Base-by-base conservation (phyloP, 2,113 vertebrate species). In the Dasyurus viverrinus region DNA sequence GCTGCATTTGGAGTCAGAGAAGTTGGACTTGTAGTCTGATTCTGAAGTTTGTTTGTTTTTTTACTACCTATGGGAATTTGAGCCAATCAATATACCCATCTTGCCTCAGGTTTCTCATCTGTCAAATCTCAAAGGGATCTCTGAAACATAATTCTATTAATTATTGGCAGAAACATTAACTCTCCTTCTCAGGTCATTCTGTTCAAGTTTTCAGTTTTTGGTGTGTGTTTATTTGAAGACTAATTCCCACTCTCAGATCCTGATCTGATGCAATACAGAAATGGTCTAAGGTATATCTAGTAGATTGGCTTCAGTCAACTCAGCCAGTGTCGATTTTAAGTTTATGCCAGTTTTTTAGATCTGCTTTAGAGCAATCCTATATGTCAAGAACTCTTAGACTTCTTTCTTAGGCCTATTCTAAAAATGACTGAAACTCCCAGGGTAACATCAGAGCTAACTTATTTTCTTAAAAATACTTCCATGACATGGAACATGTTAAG, bases 361-460 rank as follows among this genome's bases (percentile, higher is more conserved):
- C n/a, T 42, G n/a, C n/a, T 2, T 23, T 84, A 42, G n/a, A 84
- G 5, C 19, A 84, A 84, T 84, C 16, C 16, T 84, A 8, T 42
- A 76, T 76, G 36, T 16, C 68, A 84, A 84, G 92, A 92, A 47
- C 91, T 94, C 89, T 95, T 96, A 90, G 90, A 94, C 92, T 84
- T 91, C 68, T 90, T 92, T 95, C 91, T n/a, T 94, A 55, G 95
- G 91, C 84, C 92, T 54, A 92, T 23, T 42, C 92, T 95, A 95
- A 84, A 96, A 97, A 6, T 25, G 91, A 90, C 76, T 36, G 92
- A 92, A 91, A 42, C 53, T 93, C 24, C 68, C 89, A 90, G 68
- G 95, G 96, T 94, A 91, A 91, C 89, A 95, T 93, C 27, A 26
- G 48, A 25, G 36, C 16, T 92, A 76, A 89, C 68, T 54, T 14